These are phyloP conservation scores for Ethmia dodecea DNA, from an alignment of 2,888 invertebrate species.

Conservation along the genomic window DNA sequence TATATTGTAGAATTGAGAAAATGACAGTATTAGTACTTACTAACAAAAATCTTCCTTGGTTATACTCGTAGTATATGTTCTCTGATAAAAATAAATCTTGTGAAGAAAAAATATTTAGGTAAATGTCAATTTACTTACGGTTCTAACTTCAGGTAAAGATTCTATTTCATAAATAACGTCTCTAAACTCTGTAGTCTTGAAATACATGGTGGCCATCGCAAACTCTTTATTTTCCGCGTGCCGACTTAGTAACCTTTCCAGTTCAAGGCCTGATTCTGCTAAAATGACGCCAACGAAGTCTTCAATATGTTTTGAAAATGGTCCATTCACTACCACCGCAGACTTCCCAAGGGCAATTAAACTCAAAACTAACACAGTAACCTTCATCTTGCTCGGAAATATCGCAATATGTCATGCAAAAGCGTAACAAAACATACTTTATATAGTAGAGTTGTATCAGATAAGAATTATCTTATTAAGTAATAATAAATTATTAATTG, in stretches of 20 bases:
- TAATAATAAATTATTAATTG: no score
- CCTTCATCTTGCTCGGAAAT: constrained; percentile 31
- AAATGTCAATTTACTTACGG: constrained; percentile 44
- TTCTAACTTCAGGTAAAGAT: constrained; percentile 49
- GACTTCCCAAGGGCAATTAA: constrained; percentile 34
- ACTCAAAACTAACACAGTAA: constrained; percentile 32
- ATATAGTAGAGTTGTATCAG: no score
- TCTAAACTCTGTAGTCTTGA: constrained; percentile 41
- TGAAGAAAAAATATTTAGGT: no score
- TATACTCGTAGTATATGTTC: no score
- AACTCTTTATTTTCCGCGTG: constrained; percentile 52
- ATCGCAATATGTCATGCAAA: no score
- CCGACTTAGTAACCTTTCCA: constrained; percentile 28
- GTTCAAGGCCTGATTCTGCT: constrained; percentile 30
- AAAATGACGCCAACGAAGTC: constrained; percentile 45
- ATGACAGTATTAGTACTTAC: no score
- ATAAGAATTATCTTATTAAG: no score
- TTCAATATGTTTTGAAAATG: constrained; percentile 52
- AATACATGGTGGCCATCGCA: constrained; percentile 30
- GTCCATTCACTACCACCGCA: constrained; percentile 42
- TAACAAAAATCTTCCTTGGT: no score
- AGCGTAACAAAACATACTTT: no score
- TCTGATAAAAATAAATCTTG: no score
- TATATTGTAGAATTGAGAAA: no score
- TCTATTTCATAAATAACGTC: constrained; percentile 51